phyloP scores from a whole-genome alignment of 2,888 invertebrate species.

The Silvanus unidentatus region DNA sequence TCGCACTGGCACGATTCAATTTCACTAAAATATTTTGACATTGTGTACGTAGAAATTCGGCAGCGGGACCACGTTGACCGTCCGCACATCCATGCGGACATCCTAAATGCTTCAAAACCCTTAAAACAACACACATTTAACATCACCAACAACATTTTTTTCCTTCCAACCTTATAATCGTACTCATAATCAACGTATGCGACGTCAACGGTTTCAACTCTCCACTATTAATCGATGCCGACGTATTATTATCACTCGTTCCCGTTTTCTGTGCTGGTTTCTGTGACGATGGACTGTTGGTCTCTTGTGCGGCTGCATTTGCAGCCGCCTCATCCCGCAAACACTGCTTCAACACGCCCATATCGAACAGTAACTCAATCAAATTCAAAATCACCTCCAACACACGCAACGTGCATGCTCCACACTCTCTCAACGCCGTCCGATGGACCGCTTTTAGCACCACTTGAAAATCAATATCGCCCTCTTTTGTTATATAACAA shows the following conservation, averaged over 20 bases:
- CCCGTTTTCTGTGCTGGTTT: slow-evolving; percentile 28
- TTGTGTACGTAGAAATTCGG: slow-evolving; percentile 85
- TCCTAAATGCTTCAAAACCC: slow-evolving; percentile 82
- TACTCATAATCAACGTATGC: slow-evolving; percentile 69
- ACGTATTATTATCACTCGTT: slow-evolving; percentile 24
- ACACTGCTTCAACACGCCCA: slow-evolving; percentile 69
- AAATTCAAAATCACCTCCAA: slow-evolving; percentile 91
- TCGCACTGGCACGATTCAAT: slow-evolving; percentile 62
- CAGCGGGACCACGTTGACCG: slow-evolving; percentile 80
- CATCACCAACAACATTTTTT: not conserved
- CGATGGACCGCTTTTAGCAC: slow-evolving; percentile 83
- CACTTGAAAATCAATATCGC: slow-evolving; percentile 87
- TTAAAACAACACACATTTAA: slow-evolving; percentile 38
- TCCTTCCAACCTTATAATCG: slow-evolving; percentile 51
- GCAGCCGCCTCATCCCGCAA: slow-evolving; percentile 48
- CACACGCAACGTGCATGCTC: slow-evolving; percentile 78
- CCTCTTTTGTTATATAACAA: slow-evolving; percentile 90
- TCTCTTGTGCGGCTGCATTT: slow-evolving; percentile 23
- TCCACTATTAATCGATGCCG: slow-evolving; percentile 43
- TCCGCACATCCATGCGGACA: slow-evolving; percentile 91
- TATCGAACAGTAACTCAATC: slow-evolving; percentile 84
- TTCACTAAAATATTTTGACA: slow-evolving; percentile 72
- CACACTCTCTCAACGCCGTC: slow-evolving; percentile 77
- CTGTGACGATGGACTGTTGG: slow-evolving; percentile 24
- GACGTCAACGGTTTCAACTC: slow-evolving; percentile 55